phyloP scores from a whole-genome alignment of 2,888 invertebrate species.

The Actias luna region DNA sequence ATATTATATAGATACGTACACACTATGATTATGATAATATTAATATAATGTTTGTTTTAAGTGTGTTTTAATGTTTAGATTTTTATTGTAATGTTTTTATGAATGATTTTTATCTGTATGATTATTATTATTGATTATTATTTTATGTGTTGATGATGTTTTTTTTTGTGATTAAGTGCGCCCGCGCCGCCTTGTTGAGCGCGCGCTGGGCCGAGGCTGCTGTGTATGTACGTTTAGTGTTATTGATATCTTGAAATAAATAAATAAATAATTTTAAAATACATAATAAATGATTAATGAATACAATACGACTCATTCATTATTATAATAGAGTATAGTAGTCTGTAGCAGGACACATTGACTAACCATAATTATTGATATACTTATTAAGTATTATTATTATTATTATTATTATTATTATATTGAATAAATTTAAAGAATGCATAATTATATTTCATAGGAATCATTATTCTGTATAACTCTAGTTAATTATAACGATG shows the following conservation, averaged over 20 bases:
- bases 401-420: slow-evolving; percentile 80
- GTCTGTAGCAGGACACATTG: slow-evolving; percentile 76
- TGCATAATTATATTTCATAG: slow-evolving; percentile 83
- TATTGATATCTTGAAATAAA: slow-evolving; percentile 62
- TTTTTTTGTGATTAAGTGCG: slow-evolving; percentile 79
- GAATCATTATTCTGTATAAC: slow-evolving; percentile 83
- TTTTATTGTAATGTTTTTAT: slow-evolving; percentile 83
- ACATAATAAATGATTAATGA: slow-evolving; percentile 67
- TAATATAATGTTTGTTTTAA: slow-evolving; percentile 83
- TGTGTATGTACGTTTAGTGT: slow-evolving; percentile 64
- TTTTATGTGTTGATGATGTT: slow-evolving; percentile 82
- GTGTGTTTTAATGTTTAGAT: slow-evolving; percentile 82
- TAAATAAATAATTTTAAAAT: slow-evolving; percentile 59
- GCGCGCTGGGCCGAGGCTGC: slow-evolving; percentile 68
- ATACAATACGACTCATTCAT: slow-evolving; percentile 79
- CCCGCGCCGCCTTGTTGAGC: slow-evolving; percentile 41
- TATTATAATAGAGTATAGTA: slow-evolving; percentile 76
- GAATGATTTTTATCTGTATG: slow-evolving; percentile 82
- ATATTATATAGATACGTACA: slow-evolving; percentile 80
- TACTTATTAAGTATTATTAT: slow-evolving; percentile 82
- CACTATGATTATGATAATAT: slow-evolving; percentile 81
- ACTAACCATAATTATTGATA: slow-evolving; percentile 82
- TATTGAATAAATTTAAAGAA: slow-evolving; percentile 82
- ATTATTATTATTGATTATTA: slow-evolving; percentile 82
- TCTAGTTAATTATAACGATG: slow-evolving; percentile 82